A percentile compares a stretch with the other conserved stretches of the same genome.
Conservation (phyloP, 92 coral and sea anemone genomes). For the Blastomussa wellsi region DNA sequence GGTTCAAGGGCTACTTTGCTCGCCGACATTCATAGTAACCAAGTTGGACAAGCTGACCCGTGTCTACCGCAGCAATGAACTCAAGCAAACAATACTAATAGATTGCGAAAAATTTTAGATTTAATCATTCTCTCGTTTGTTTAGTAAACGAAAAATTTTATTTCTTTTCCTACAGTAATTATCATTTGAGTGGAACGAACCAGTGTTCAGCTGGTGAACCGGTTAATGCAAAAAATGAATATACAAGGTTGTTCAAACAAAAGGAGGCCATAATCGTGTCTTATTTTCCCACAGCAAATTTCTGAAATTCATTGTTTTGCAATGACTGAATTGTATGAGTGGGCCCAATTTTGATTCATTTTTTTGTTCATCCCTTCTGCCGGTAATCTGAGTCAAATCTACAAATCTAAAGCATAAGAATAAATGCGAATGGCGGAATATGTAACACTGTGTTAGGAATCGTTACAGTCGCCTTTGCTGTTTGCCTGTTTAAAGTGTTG, state of each 20-base stretch:
- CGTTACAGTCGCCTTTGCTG: no score
- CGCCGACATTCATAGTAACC: neutral
- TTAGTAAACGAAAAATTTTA: neutral
- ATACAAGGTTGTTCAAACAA: slow-evolving; percentile 22
- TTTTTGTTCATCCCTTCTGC: neutral
- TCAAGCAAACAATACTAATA: neutral
- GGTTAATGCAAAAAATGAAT: no score
- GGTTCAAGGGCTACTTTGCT: neutral
- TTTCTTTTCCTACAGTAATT: neutral
- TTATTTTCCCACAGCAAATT: slow-evolving; percentile 28
- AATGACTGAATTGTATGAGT: neutral
- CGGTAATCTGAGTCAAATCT: neutral
- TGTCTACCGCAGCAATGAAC: neutral
- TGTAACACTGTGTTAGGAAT: neutral
- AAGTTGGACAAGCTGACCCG: neutral
- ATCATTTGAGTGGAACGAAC: neutral
- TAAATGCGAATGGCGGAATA: slow-evolving; percentile 5
- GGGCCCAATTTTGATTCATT: neutral
- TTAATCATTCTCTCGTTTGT: neutral
- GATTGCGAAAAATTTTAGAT: neutral
- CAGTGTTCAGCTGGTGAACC: neutral
- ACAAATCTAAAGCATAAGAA: neutral
- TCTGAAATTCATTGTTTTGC: neutral
- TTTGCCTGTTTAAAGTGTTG: neutral
- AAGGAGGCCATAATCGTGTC: neutral